A percentile compares a stretch with the other conserved stretches of the same genome.
These are phyloP conservation scores for Eupeodes latifasciatus DNA, from an alignment of 2,888 invertebrate genomes.

Conservation along the genomic window DNA sequence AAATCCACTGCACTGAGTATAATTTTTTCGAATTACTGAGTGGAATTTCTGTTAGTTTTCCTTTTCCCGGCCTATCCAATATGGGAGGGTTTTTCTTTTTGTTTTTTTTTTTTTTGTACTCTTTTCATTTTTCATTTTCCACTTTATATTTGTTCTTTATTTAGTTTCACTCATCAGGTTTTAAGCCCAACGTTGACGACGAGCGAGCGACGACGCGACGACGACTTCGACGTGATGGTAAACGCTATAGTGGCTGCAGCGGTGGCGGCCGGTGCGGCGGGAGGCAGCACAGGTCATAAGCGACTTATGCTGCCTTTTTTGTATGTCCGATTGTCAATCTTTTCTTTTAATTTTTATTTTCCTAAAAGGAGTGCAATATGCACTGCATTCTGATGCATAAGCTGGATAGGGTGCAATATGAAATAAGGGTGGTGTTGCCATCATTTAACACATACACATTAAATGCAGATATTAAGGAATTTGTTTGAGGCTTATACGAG, in stretches of 20 bases:
- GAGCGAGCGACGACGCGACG: neutral
- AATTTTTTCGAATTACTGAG: conserved; percentile 73
- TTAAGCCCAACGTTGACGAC: conserved; percentile 13
- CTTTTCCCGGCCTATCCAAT: conserved; percentile 14
- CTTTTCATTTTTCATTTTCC: conserved; percentile 52
- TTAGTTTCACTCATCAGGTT: conserved; percentile 68
- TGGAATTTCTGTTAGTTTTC: conserved; percentile 66
- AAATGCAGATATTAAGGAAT: neutral
- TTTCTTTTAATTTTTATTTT: conserved; percentile 3
- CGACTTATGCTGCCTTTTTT: conserved; percentile 52
- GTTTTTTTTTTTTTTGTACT: conserved; percentile 22
- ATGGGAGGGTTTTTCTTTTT: conserved; percentile 7
- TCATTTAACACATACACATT: conserved; percentile 10
- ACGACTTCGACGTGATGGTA: neutral
- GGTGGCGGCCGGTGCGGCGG: neutral
- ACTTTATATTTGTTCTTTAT: conserved; percentile 67
- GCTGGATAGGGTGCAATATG: neutral
- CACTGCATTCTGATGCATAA: conserved; percentile 7
- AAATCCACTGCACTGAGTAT: conserved; percentile 70
- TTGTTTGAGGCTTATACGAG: conserved; percentile 11
- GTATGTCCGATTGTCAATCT: conserved; percentile 62
- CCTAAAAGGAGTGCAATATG: conserved; percentile 29
- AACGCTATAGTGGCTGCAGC: neutral
- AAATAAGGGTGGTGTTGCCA: conserved; percentile 33
- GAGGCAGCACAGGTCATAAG: conserved; percentile 30